Conservation (phyloP, 2,888 invertebrate species). For the Cephus pygmeus region DNA sequence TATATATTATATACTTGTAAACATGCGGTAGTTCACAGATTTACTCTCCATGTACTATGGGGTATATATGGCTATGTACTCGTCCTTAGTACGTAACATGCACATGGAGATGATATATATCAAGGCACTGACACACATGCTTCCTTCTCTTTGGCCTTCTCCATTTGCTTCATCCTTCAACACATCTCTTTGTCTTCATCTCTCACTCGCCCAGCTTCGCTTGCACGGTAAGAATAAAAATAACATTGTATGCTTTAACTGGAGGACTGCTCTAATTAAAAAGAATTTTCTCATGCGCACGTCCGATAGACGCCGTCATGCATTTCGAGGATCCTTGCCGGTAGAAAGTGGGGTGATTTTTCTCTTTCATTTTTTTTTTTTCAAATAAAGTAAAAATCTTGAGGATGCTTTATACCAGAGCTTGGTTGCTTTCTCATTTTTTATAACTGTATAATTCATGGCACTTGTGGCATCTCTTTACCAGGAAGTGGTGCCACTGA, state of each 20-base stretch:
- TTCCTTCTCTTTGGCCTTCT: neutral
- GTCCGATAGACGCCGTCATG: slow-evolving; percentile 7
- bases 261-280: slow-evolving; percentile 39
- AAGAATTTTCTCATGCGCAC: slow-evolving; percentile 35
- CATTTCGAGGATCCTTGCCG: neutral
- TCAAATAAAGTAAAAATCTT: neutral
- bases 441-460: neutral
- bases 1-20: neutral
- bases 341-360: neutral
- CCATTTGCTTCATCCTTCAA: neutral
- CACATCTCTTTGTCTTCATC: neutral
- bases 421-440: neutral
- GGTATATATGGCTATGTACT: neutral
- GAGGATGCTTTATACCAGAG: neutral
- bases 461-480: neutral
- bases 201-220: neutral
- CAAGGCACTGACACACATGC: neutral
- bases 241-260: slow-evolving; percentile 22
- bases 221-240: slow-evolving; percentile 24
- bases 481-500: neutral
- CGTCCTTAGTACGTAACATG: neutral
- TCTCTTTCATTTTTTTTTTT: neutral
- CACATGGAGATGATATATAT: neutral
- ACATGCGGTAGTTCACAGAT: neutral
- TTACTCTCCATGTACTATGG: neutral